Percentiles rank a stretch among this genome's conserved stretches.
Evolutionary conservation across 2,888 invertebrate genomes (phyloP).

Genomic region (Nipponacmea schrenckii): DNA sequence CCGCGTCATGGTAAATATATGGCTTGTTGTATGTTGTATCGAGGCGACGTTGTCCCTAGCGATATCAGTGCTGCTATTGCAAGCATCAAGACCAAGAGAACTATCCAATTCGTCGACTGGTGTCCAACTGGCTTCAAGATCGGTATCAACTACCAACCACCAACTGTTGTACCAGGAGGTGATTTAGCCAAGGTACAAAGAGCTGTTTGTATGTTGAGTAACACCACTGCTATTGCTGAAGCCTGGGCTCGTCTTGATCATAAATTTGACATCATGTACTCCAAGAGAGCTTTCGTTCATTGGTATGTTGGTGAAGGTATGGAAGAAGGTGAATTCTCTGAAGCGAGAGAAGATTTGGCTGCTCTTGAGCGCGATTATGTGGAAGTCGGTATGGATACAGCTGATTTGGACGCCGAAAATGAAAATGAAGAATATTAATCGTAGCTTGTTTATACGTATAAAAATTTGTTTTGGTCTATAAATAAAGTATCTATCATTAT

Average conservation of each 20-base stretch:
- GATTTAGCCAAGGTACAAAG: slow-evolving; percentile 5
- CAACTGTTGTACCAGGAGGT: slow-evolving; percentile 7
- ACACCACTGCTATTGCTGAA: neutral
- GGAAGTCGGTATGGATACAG: neutral
- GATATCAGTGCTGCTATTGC: neutral
- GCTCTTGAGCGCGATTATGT: neutral
- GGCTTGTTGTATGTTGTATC: slow-evolving; percentile 1
- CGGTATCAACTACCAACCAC: slow-evolving; percentile 4
- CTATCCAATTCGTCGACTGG: neutral
- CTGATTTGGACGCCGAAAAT: neutral
- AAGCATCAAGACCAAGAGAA: slow-evolving; percentile 1
- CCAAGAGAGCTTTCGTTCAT: neutral
- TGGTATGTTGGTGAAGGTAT: slow-evolving; percentile 5
- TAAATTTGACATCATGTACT: neutral
- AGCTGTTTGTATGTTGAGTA: slow-evolving; percentile 7
- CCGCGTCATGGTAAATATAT: slow-evolving; percentile 1
- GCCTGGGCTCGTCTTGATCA: slow-evolving; percentile 1
- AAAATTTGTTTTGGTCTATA: too few species aligned
- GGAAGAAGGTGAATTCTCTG: slow-evolving; percentile 7
- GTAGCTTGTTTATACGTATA: too few species aligned
- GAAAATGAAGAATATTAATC: neutral
- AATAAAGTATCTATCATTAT: too few species aligned
- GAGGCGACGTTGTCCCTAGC: neutral
- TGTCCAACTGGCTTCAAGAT: neutral
- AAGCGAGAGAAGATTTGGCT: slow-evolving; percentile 6